These are phyloP conservation scores for Falco cherrug DNA, from an alignment of 2,797 vertebrate species.

Conservation along the genomic window DNA sequence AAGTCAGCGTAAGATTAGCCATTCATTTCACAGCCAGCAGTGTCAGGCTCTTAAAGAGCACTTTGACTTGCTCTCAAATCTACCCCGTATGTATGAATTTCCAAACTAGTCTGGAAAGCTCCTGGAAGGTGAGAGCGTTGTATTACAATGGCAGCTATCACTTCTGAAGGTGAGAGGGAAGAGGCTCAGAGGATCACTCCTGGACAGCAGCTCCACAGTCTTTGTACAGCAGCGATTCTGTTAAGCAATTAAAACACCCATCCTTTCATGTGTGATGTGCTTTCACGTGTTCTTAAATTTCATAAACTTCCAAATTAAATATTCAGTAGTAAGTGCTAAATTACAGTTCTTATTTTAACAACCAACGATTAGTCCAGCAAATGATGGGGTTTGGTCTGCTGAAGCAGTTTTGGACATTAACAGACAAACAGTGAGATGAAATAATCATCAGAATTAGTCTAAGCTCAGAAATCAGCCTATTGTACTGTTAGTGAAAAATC, in stretches of 20 bases:
- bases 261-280: not conserved
- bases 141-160: not conserved
- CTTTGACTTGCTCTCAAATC: conserved; percentile 23
- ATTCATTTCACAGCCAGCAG: not conserved
- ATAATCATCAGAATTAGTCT: not conserved
- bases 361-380: conserved; percentile 11
- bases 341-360: conserved; percentile 16
- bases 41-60: not conserved
- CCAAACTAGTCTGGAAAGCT: not conserved
- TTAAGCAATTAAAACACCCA: conserved; percentile 8
- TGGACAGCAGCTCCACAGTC: not conserved
- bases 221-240: not conserved
- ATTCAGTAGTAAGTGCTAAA: conserved; percentile 25
- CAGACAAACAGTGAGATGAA: not conserved
- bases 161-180: not conserved
- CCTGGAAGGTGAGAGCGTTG: not conserved
- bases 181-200: not conserved
- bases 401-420: not conserved
- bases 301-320: conserved; percentile 36
- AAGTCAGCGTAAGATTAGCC: not conserved
- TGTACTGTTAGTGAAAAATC: not conserved
- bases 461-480: not conserved
- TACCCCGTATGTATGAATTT: not conserved
- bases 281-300: conserved; percentile 45
- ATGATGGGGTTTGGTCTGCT: not conserved